Conservation (phyloP, 2,797 vertebrate species). For the Botia almorhae region DNA sequence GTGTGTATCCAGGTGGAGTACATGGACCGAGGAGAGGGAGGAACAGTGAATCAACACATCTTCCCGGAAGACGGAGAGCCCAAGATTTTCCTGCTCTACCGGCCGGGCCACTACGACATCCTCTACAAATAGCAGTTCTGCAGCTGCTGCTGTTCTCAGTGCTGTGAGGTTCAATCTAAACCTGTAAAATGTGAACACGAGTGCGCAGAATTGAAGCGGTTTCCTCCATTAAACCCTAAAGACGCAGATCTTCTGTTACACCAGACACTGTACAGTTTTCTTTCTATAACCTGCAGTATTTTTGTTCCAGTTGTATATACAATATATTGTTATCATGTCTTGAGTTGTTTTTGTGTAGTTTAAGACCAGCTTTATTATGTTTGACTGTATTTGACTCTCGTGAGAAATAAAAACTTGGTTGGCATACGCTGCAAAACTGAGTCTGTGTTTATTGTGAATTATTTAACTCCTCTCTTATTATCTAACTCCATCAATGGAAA, state of each 20-base stretch:
- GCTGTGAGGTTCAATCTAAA: conserved; percentile 46
- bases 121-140: conserved; percentile 83
- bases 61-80: conserved; percentile 93
- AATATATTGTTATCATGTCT: conserved; percentile 5
- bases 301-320: conserved; percentile 31
- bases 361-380: conserved; percentile 28
- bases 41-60: conserved; percentile 90
- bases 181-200: conserved; percentile 55
- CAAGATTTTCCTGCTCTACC: conserved; percentile 92
- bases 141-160: conserved; percentile 36
- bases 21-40: conserved; percentile 94
- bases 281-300: conserved; percentile 38
- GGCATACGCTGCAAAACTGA: conserved; percentile 4
- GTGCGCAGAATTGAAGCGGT: conserved; percentile 31
- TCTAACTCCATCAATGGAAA: not conserved
- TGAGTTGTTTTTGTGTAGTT: conserved; percentile 28
- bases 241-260: conserved; percentile 38
- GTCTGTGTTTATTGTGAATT: conserved; percentile 38
- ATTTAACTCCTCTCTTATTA: too few relatives aligned
- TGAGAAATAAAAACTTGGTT: conserved; percentile 55
- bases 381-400: conserved; percentile 43
- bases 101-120: conserved; percentile 95
- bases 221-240: conserved; percentile 33
- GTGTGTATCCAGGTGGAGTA: conserved; percentile 95
- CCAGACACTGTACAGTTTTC: conserved; percentile 60